Evolutionary conservation across 1,140 invertebrate genomes (phyloP), one percentile per base, ranked within the genome.

Genomic region (Drosophila pallidifrons): DNA sequence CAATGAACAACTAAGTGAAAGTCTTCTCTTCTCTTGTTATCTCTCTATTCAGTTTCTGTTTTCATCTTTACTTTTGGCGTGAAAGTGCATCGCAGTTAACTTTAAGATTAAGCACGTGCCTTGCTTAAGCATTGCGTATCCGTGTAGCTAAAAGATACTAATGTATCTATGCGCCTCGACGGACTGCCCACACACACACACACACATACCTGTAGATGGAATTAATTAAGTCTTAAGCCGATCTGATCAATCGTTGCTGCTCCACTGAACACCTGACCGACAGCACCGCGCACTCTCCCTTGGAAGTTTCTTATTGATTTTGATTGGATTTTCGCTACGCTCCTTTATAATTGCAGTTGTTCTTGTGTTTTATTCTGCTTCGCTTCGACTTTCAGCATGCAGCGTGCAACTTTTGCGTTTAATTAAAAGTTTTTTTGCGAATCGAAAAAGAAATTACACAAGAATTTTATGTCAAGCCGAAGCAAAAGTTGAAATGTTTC

Each of bases 401-500:
- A 32, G 47, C 8, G 13, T 45, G 5, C 28, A 72, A 77, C 60
- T 79, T 79, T 70, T 58, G 38, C 52, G 51, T 79, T 79, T 73
- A 82, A 88, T 88, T 88, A 88, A 88, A 82, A 88, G 68, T 70
- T 88, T 63, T 38, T 25, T 25, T 51, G 8, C 54, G 8, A 20
- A 41, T 25, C n/a, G 51, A 35, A 28, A 52, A 55, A 51, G 60
- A 46, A 77, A 57, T 74, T 51, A 70, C 51, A 69, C 52, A 66
- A 60, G 28, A 68, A 75, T 54, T 78, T 69, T 30, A 46, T 66
- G 66, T 63, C 20, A 25, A 16, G 30, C 8, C 13, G 20, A 51
- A 61, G 75, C 20, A 28, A 16, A 16, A 46, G 61, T 52, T 63
- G 35, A 63, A 55, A 47, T 25, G 45, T 15, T 67, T 28, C 25